These are phyloP conservation scores for Lasiurus borealis DNA, from an alignment of 2,113 vertebrate species.

Conservation along the genomic window DNA sequence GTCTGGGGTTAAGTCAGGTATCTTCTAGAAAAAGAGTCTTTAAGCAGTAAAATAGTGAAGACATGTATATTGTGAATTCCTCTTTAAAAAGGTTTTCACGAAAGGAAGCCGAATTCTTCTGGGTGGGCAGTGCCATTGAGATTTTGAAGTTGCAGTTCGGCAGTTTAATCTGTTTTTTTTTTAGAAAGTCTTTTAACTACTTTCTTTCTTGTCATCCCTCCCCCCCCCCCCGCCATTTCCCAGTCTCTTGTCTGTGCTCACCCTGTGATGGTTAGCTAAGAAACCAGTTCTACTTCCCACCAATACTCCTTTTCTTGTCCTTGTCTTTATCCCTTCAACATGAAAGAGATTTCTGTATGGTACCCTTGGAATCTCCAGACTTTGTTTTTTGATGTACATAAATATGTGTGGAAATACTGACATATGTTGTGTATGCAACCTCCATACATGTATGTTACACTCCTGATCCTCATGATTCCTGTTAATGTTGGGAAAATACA, in stretches of 20 bases:
- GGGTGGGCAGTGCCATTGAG: slow-evolving; percentile 13
- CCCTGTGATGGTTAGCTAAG: slow-evolving; percentile 23
- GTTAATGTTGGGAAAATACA: slow-evolving; percentile 75
- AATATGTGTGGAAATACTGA: slow-evolving; percentile 72
- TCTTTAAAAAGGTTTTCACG: background rate
- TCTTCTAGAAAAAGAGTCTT: slow-evolving; percentile 26
- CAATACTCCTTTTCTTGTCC: background rate
- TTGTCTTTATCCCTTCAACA: slow-evolving; percentile 28
- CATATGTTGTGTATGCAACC: slow-evolving; percentile 63
- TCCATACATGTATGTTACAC: slow-evolving; percentile 59
- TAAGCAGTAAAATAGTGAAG: background rate
- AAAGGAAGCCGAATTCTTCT: slow-evolving; percentile 58
- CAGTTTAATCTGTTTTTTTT: slow-evolving; percentile 68
- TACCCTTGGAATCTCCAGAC: slow-evolving; percentile 58
- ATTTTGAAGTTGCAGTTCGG: slow-evolving; percentile 72
- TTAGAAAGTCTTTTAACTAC: slow-evolving; percentile 54
- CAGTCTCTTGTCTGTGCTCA: slow-evolving; percentile 43
- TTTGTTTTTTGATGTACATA: slow-evolving; percentile 68
- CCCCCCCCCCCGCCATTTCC: background rate
- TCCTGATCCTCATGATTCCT: background rate
- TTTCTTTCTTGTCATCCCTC: background rate
- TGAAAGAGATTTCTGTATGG: slow-evolving; percentile 64
- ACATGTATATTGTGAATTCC: background rate
- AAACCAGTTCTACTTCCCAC: slow-evolving; percentile 37
- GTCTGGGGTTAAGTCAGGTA: background rate